Evolutionary conservation across 2,113 vertebrate species (phyloP).

Genomic region (Rhineura floridana): DNA sequence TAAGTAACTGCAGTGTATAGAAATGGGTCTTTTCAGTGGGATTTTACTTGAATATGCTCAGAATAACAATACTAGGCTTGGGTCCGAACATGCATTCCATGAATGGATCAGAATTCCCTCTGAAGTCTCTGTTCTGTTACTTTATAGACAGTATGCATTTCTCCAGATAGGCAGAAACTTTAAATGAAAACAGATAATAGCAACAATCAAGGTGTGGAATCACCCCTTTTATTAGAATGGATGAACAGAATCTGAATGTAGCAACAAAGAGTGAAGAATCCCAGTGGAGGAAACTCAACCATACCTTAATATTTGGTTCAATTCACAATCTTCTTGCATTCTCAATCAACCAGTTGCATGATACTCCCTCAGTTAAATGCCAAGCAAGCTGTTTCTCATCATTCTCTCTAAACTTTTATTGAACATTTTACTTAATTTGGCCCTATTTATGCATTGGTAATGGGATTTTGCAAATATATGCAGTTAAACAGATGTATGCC

Average conservation of each 20-base stretch:
- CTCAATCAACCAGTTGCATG: conserved; percentile 17
- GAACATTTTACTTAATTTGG: neutral
- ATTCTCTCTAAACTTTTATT: conserved; percentile 17
- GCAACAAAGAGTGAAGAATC: conserved; percentile 16
- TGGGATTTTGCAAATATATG: neutral
- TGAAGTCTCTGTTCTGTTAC: too few species aligned
- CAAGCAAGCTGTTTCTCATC: conserved; percentile 28
- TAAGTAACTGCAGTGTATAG: neutral
- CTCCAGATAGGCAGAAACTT: neutral
- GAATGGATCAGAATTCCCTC: neutral
- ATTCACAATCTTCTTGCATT: conserved; percentile 22
- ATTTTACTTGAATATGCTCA: neutral
- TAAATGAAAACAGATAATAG: neutral
- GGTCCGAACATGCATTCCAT: neutral
- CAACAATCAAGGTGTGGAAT: conserved; percentile 15
- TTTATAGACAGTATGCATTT: too few species aligned
- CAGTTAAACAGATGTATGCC: neutral
- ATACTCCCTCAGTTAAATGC: neutral
- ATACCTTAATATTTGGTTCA: conserved; percentile 1
- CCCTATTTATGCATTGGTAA: neutral
- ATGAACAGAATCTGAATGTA: conserved; percentile 10
- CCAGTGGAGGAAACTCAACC: neutral
- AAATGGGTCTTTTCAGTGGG: neutral
- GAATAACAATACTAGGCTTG: neutral
- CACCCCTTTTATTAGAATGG: neutral